Base-by-base conservation (phyloP, 2,113 vertebrate species). In the Sebastes fasciatus region DNA sequence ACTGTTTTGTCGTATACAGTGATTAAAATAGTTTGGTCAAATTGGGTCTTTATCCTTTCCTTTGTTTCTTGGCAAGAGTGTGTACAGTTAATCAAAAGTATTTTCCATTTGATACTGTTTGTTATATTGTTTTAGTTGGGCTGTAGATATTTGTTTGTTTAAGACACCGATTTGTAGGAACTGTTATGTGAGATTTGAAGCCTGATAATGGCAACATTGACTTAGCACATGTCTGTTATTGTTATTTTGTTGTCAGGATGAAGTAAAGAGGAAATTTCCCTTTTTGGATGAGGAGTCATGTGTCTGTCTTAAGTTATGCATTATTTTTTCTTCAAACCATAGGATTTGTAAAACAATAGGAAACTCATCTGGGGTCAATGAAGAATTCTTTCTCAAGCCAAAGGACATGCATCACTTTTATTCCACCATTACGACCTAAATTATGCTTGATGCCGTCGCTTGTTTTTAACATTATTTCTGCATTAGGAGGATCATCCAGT, bases 11-110 rank as follows among this genome's bases (percentile, higher is more conserved):
- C 49, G 63, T 90, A 45, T 69, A 57, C 66, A 12, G 54, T 88
- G 83, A 92, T 89, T 85, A 74, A 86, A 89, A 88, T 92, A 86
- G 63, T 91, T 87, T 80, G 86, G 82, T 87, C 70, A 40, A 80
- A 84, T 80, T 81, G 57, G 19, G 65, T 83, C 64, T 81, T 90
- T 12, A 49, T 86, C 23, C 62, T 86, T 75, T 80, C 49, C 58
- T 79, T 89, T 75, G 45, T 82, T 68, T 91, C 79, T 90, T 90
- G 86, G 83, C 84, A n/a, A 12, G 75, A 67, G 58, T 71, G 17
- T 75, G 21, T 62, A 34, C 66, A 77, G 63, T 90, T 92, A 81
- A 88, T 88, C 82, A 85, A 82, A 86, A 77, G 72, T 63, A 60
- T 69, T 87, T 88, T 79, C 23, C 51, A 69, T 77, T 80, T 81